Base-by-base conservation (phyloP, 1,140 invertebrate species). In the Ganaspis sp. region DNA sequence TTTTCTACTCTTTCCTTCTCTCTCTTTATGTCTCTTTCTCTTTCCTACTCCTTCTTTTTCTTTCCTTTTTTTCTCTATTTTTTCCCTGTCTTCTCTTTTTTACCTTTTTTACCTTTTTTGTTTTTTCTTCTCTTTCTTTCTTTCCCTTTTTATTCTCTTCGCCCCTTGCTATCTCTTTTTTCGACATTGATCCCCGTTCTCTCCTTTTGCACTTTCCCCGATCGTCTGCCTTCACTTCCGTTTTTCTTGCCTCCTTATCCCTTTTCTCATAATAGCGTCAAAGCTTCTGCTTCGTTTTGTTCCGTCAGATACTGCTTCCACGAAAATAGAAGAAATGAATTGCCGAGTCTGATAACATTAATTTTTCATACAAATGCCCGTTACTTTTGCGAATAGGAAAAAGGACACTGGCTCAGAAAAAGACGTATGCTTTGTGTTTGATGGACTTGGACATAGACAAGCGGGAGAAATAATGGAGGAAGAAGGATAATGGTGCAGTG, bases 281-380 rank as follows among this genome's bases (percentile, higher is more conserved):
- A 58, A 21, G 4, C 49, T 21, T 54, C 17, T 58, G 19, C 49
- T 9, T 11, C 8, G 53, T 58, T 58, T 58, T 58, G 19, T 23
- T 58, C 21, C 53, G 21, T 58, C 53, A 58, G 49, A 21, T 54
- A 58, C 54, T 3, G 11, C 8, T 19, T 26, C 54, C 19, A 58
- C 21, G 21, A 21, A 69, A 71, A 69, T 70, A 29, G n/a, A 26
- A 69, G 26, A 69, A 38, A 45, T 75, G 64, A 75, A 75, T 75
- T 45, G 49, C 40, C 58, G 37, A 45, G 74, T 34, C 64, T 15
- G 12, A 54, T 70, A 53, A 75, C 42, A 75, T 70, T 34, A 54
- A 71, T 72, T 74, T 74, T 74, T 78, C 77, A 74, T 78, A 74
- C 19, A 11, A 37, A 37, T 34, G 19, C 19, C 34, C 34, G 42